These are phyloP conservation scores for Diaphora mendica DNA, from an alignment of 2,888 invertebrate species.

Conservation along the genomic window DNA sequence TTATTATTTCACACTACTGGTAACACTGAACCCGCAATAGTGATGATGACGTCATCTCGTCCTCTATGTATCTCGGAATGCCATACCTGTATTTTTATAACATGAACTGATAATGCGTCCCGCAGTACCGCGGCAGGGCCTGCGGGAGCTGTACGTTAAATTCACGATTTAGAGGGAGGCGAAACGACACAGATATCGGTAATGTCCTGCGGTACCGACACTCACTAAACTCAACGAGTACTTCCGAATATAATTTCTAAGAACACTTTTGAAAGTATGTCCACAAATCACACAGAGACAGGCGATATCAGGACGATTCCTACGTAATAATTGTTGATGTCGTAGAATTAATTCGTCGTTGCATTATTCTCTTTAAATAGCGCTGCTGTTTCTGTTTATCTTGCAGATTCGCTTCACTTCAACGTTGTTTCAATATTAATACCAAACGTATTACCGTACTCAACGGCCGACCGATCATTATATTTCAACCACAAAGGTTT, in stretches of 20 bases:
- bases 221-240: background rate
- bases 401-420: constrained; percentile 1
- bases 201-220: background rate
- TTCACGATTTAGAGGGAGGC: no score
- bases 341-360: background rate
- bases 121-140: no score
- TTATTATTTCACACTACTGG: no score
- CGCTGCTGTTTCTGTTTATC: background rate
- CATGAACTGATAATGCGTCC: no score
- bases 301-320: background rate
- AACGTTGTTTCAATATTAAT: background rate
- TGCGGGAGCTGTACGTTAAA: no score
- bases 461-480: background rate
- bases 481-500: background rate
- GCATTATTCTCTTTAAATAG: background rate
- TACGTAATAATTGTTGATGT: background rate
- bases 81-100: no score
- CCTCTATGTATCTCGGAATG: no score
- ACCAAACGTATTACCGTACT: background rate
- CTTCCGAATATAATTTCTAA: background rate
- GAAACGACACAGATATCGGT: no score
- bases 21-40: no score
- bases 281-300: background rate
- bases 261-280: background rate
- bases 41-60: no score